phyloP scores from a whole-genome alignment of 2,113 vertebrate genomes.

The Antidorcas marsupialis region DNA sequence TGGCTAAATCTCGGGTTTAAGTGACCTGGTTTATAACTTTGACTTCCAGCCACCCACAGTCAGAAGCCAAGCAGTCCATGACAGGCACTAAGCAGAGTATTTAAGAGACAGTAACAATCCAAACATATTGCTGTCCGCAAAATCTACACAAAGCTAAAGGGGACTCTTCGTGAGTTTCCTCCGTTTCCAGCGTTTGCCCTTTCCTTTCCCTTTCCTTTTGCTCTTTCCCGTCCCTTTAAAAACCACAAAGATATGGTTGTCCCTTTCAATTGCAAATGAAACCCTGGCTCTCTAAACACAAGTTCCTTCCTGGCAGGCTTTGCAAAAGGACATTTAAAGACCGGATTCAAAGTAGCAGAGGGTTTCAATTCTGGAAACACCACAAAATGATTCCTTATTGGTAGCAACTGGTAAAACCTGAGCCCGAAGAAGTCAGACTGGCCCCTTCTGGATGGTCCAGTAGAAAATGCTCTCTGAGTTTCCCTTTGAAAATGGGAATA shows the following conservation, averaged over 20 bases:
- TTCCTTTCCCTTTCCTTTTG: background rate
- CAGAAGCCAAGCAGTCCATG: background rate
- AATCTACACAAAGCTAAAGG: background rate
- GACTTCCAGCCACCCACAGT: background rate
- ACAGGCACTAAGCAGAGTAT: background rate
- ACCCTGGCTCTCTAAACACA: background rate
- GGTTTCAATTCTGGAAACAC: background rate
- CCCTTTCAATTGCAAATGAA: slow-evolving; percentile 24
- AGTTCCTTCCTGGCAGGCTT: background rate
- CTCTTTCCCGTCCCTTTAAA: background rate
- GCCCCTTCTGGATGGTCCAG: background rate
- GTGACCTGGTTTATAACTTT: slow-evolving; percentile 30
- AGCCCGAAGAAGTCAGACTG: background rate
- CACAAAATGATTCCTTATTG: background rate
- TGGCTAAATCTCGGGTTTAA: slow-evolving; percentile 11
- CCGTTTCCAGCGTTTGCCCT: background rate
- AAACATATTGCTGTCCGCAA: background rate
- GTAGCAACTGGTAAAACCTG: background rate
- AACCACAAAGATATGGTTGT: background rate
- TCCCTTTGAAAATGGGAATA: background rate
- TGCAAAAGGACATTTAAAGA: background rate
- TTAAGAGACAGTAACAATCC: background rate
- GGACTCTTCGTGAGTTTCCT: background rate
- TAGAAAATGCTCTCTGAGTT: accelerated
- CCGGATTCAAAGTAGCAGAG: background rate